Conservation (phyloP, 2,888 invertebrate genomes). For the Automeris io region DNA sequence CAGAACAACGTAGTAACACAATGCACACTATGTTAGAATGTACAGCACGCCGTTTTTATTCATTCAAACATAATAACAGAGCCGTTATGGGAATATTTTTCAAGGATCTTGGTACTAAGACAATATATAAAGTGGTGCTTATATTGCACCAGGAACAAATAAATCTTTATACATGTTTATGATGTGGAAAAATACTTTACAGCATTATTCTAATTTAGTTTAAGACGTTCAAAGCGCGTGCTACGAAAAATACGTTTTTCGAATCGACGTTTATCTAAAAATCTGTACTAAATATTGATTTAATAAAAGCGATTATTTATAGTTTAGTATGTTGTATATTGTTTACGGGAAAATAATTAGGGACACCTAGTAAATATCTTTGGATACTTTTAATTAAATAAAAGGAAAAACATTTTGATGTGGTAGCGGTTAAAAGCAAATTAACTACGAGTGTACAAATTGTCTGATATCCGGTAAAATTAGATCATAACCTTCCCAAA, state of each 20-base stretch:
- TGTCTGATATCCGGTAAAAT: slow-evolving; percentile 16
- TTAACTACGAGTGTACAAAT: slow-evolving; percentile 16
- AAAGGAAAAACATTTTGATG: too few relatives aligned
- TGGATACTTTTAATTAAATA: too few relatives aligned
- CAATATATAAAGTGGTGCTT: slow-evolving; percentile 11
- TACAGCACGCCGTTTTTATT: slow-evolving; percentile 28
- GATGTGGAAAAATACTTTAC: too few relatives aligned
- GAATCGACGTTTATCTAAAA: too few relatives aligned
- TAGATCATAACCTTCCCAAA: slow-evolving; percentile 26
- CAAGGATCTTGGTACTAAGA: slow-evolving; percentile 19
- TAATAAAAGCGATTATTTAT: too few relatives aligned
- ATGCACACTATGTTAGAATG: slow-evolving; percentile 23
- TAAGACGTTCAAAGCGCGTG: neutral
- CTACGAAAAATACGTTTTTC: neutral
- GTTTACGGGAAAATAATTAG: too few relatives aligned
- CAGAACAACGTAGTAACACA: slow-evolving; percentile 32
- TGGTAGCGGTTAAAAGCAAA: too few relatives aligned
- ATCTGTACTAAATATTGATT: too few relatives aligned
- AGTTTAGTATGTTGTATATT: too few relatives aligned
- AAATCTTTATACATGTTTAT: neutral
- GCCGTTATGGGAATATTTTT: slow-evolving; percentile 21
- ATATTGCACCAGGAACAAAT: slow-evolving; percentile 6
- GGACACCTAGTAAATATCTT: too few relatives aligned
- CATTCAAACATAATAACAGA: slow-evolving; percentile 19
- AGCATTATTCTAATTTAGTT: too few relatives aligned